Conservation (phyloP, 2,888 invertebrate genomes). For the Dicyrtomina minuta region DNA sequence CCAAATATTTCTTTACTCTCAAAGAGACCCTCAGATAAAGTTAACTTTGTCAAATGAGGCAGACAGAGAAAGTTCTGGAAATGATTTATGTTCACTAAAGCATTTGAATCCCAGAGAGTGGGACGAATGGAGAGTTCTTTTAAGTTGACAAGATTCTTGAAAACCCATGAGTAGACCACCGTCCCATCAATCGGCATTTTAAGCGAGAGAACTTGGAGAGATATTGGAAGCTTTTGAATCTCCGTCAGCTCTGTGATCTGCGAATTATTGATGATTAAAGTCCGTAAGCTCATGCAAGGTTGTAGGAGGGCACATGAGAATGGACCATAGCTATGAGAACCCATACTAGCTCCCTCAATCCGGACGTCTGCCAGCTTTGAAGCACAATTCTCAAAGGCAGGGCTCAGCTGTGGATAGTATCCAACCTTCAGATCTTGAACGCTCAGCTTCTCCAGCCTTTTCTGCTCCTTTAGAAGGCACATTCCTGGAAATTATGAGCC, state of each 20-base stretch:
- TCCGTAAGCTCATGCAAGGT: background rate
- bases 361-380: background rate
- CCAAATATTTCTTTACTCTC: background rate
- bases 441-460: background rate
- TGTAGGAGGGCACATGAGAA: background rate
- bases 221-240: background rate
- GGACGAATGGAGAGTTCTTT: conserved; percentile 10
- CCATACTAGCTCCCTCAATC: conserved; percentile 5
- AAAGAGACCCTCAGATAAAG: conserved; percentile 15
- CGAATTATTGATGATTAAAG: conserved; percentile 2
- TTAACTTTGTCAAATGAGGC: background rate
- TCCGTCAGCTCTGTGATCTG: conserved; percentile 5
- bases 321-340: background rate
- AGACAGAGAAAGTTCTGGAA: background rate
- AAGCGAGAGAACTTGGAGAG: background rate
- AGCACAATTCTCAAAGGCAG: background rate
- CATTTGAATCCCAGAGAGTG: conserved; percentile 4
- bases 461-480: background rate
- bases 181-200: conserved; percentile 5
- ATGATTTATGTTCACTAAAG: background rate
- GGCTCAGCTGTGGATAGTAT: background rate
- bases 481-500: background rate
- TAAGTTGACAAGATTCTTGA: background rate
- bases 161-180: conserved; percentile 1
- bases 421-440: background rate